Evolutionary conservation across 2,797 vertebrate genomes (phyloP).

Genomic region (Aselliscus stoliczkanus): DNA sequence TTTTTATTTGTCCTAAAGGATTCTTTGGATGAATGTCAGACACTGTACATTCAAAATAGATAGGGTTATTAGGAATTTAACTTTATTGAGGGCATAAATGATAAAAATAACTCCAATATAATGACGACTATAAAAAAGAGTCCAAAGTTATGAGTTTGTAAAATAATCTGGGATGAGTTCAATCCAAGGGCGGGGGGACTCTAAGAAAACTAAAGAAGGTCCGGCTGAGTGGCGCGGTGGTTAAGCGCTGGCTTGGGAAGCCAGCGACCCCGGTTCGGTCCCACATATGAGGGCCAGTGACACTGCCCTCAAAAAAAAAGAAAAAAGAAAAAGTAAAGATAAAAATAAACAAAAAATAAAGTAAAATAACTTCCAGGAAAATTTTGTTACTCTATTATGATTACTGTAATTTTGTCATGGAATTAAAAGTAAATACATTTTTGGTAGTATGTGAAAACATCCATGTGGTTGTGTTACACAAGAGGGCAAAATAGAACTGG

Average conservation of each 20-base stretch:
- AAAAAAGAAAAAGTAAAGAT: neutral
- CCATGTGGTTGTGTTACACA: neutral
- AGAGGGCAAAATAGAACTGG: neutral
- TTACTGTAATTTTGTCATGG: neutral
- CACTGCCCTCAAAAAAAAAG: too few species aligned
- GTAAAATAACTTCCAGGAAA: neutral
- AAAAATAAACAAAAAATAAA: neutral
- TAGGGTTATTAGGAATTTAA: neutral
- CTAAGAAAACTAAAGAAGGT: too few species aligned
- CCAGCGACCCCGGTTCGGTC: too few species aligned
- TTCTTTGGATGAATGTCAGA: neutral
- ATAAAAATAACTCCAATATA: neutral
- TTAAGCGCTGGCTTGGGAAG: too few species aligned
- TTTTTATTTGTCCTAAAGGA: neutral
- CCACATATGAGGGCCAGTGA: too few species aligned
- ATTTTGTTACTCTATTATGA: neutral
- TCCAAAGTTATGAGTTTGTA: neutral
- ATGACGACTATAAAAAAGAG: neutral
- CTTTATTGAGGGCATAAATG: neutral
- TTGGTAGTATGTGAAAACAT: neutral
- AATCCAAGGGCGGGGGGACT: too few species aligned
- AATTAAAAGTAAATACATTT: neutral
- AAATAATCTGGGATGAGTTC: neutral
- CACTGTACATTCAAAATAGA: neutral
- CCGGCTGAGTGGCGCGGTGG: too few species aligned